Conservation (phyloP, 2,888 invertebrate species). For the Leistus spinibarbis region DNA sequence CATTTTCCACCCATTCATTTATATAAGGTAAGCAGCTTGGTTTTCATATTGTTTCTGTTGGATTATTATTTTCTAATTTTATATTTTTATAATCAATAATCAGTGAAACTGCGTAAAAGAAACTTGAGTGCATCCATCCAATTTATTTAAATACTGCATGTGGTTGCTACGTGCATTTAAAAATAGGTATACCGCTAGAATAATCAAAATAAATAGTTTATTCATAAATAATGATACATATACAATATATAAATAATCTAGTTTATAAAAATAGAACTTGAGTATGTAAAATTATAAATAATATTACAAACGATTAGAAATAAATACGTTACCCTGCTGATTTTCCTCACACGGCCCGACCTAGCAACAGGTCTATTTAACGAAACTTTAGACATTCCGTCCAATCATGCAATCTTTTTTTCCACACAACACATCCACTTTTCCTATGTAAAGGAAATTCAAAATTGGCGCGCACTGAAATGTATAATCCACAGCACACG, state of each 20-base stretch:
- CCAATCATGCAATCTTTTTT: slow-evolving; percentile 1
- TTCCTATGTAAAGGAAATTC: slow-evolving; percentile 1
- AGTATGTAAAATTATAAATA: no score
- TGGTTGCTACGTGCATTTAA: neutral
- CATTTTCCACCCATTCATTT: no score
- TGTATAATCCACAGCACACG: neutral
- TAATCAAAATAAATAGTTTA: no score
- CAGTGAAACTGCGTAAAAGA: no score
- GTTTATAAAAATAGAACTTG: slow-evolving; percentile 17
- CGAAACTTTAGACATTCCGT: slow-evolving; percentile 32
- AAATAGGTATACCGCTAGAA: neutral
- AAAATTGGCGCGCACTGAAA: slow-evolving; percentile 14
- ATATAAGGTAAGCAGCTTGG: no score
- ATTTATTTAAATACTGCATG: neutral
- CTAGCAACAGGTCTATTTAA: slow-evolving; percentile 38
- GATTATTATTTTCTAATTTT: no score
- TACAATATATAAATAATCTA: neutral
- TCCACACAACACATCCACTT: slow-evolving; percentile 1
- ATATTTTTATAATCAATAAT: no score
- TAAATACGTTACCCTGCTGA: slow-evolving; percentile 51
- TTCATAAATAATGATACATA: neutral
- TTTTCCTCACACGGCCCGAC: slow-evolving; percentile 47
- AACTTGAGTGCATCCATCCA: neutral
- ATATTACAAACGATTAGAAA: neutral
- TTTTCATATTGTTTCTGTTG: neutral